Percentiles rank a stretch among this genome's conserved stretches.
Conservation (phyloP, 1,140 invertebrate genomes). For the Pseudoatta argentina region DNA sequence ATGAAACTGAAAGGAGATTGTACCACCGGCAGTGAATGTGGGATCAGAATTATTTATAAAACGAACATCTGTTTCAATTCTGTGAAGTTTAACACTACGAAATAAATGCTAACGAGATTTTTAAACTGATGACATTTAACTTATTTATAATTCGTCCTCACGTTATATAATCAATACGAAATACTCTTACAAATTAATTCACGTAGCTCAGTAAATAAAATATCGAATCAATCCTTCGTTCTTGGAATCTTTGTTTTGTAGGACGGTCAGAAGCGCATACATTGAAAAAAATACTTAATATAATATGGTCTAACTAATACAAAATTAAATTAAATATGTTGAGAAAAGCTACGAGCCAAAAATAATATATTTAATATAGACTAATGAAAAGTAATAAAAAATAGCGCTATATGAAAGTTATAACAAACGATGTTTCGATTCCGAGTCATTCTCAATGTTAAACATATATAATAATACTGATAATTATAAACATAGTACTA, state of each 20-base stretch:
- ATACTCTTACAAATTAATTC: background rate
- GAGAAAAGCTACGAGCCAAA: too few species aligned
- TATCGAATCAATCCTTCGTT: background rate
- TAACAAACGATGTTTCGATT: too few species aligned
- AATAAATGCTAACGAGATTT: background rate
- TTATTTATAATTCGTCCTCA: background rate
- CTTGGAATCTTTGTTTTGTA: background rate
- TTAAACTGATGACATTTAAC: too few species aligned
- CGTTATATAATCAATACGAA: background rate
- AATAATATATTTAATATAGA: too few species aligned
- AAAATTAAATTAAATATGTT: too few species aligned
- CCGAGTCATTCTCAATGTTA: too few species aligned
- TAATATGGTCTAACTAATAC: too few species aligned
- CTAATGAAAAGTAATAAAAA: too few species aligned
- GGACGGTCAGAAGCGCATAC: background rate
- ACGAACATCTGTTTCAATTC: background rate
- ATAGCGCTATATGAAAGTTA: too few species aligned
- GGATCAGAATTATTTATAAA: constrained; percentile 34
- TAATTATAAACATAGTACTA: too few species aligned
- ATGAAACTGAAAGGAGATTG: background rate
- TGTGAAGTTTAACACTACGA: background rate
- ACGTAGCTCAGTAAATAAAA: background rate
- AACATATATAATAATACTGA: too few species aligned
- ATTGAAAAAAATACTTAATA: too few species aligned
- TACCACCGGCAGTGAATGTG: background rate